Conservation (phyloP, 2,797 vertebrate genomes). For the Anguilla anguilla region DNA sequence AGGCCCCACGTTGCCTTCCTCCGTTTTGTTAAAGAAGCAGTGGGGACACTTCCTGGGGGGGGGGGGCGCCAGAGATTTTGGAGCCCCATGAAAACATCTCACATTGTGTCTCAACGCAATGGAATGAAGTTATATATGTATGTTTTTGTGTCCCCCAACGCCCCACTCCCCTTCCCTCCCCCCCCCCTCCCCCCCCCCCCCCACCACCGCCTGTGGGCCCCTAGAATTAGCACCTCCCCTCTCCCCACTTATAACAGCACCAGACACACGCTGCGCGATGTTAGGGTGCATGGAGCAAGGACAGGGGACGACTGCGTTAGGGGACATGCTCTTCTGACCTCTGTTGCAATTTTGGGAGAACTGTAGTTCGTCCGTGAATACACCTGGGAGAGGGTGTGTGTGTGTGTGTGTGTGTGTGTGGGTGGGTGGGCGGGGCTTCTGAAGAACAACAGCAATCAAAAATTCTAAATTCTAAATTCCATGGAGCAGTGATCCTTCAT, state of each 20-base stretch:
- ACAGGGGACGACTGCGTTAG: too few relatives aligned
- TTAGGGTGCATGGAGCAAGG: too few relatives aligned
- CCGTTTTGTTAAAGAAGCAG: neutral
- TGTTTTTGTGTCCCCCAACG: too few relatives aligned
- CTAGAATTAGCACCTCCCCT: neutral
- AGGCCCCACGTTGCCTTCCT: too few relatives aligned
- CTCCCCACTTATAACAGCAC: neutral
- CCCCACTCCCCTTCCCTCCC: too few relatives aligned
- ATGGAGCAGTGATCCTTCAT: neutral
- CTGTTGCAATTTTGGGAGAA: neutral
- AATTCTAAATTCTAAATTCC: neutral
- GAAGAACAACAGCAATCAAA: neutral
- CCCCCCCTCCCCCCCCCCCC: neutral
- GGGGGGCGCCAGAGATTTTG: neutral
- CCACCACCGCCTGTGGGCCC: neutral
- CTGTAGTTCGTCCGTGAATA: neutral
- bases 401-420: too few relatives aligned
- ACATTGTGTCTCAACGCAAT: too few relatives aligned
- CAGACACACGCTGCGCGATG: neutral
- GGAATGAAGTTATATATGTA: neutral
- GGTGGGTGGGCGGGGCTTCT: too few relatives aligned
- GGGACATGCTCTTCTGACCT: neutral
- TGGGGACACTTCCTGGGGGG: neutral
- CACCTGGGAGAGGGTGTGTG: neutral
- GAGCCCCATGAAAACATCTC: neutral